Evolutionary conservation across 2,888 invertebrate genomes (phyloP).

Genomic region (Cryptus viduatorius): DNA sequence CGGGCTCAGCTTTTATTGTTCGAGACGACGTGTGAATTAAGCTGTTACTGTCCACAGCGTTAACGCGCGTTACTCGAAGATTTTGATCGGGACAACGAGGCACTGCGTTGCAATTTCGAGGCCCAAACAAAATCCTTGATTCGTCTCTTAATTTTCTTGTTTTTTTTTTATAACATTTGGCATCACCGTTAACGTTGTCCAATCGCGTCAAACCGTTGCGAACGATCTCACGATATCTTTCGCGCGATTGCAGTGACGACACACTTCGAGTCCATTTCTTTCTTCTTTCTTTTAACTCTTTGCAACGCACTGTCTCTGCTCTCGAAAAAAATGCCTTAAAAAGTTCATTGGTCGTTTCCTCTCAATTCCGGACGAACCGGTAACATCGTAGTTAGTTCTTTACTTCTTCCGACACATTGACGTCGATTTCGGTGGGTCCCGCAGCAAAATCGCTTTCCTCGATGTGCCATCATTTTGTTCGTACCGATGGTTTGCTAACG

Average conservation of each 20-base stretch:
- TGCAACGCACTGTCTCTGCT: not conserved
- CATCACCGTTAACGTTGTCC: conserved; percentile 15
- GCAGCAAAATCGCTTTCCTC: not conserved
- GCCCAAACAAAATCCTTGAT: conserved; percentile 12
- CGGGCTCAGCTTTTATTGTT: not conserved
- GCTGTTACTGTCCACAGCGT: not conserved
- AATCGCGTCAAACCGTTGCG: not conserved
- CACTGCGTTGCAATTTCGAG: not conserved
- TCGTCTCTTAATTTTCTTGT: conserved; percentile 19
- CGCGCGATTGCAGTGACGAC: not conserved
- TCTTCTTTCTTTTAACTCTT: not conserved
- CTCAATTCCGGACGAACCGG: conserved; percentile 23
- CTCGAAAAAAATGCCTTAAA: conserved; percentile 32
- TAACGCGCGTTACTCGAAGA: not conserved
- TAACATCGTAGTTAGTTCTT: conserved; percentile 24
- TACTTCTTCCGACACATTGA: conserved; percentile 12
- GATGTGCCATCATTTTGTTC: not conserved
- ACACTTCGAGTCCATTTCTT: conserved; percentile 10
- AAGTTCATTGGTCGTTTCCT: conserved; percentile 40
- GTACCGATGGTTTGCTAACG: not conserved
- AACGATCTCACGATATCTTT: not conserved
- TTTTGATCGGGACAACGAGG: conserved; percentile 3
- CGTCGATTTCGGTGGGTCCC: not conserved
- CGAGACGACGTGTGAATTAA: not conserved
- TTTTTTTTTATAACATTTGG: conserved; percentile 27